Percentiles rank a stretch among this genome's conserved stretches.
These are phyloP conservation scores for Sphenopsis melanotis DNA, from an alignment of 2,797 vertebrate species.

Conservation along the genomic window DNA sequence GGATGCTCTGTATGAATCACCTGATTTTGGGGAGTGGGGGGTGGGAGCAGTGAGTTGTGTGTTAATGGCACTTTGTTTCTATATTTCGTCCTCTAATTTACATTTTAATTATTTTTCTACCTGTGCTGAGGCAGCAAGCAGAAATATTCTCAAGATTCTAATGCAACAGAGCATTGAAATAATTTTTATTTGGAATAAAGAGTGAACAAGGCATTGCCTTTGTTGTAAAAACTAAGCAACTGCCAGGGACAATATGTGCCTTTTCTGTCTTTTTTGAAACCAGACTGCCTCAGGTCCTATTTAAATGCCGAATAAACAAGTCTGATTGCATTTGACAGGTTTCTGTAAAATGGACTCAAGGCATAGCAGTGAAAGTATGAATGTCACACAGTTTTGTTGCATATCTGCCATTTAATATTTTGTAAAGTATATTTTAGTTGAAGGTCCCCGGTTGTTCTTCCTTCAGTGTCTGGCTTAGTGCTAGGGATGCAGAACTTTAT, in stretches of 20 bases:
- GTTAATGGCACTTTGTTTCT: background rate
- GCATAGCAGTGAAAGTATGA: slow-evolving; percentile 59
- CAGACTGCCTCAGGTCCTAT: slow-evolving; percentile 54
- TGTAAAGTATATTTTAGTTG: slow-evolving; percentile 41
- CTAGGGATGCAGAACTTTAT: background rate
- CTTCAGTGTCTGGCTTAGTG: background rate
- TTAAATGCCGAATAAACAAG: slow-evolving; percentile 71
- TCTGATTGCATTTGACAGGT: slow-evolving; percentile 71
- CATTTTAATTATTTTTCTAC: background rate
- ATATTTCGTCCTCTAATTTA: background rate
- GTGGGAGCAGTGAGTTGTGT: background rate
- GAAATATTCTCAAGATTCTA: background rate
- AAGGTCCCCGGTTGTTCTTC: slow-evolving; percentile 26
- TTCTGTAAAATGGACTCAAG: slow-evolving; percentile 61
- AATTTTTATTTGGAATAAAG: slow-evolving; percentile 24
- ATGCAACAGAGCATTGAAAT: background rate
- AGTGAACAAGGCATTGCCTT: slow-evolving; percentile 23
- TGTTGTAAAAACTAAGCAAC: slow-evolving; percentile 32
- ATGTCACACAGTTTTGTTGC: slow-evolving; percentile 62
- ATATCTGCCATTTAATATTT: slow-evolving; percentile 40
- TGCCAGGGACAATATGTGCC: slow-evolving; percentile 67
- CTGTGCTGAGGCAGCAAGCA: background rate
- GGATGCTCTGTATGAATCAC: slow-evolving; percentile 16
- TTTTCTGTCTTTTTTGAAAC: slow-evolving; percentile 51
- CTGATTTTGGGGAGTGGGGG: background rate